Evolutionary conservation across 2,888 invertebrate genomes (phyloP), one percentile per base, ranked within the genome.

Genomic region (Lobophora halterata): DNA sequence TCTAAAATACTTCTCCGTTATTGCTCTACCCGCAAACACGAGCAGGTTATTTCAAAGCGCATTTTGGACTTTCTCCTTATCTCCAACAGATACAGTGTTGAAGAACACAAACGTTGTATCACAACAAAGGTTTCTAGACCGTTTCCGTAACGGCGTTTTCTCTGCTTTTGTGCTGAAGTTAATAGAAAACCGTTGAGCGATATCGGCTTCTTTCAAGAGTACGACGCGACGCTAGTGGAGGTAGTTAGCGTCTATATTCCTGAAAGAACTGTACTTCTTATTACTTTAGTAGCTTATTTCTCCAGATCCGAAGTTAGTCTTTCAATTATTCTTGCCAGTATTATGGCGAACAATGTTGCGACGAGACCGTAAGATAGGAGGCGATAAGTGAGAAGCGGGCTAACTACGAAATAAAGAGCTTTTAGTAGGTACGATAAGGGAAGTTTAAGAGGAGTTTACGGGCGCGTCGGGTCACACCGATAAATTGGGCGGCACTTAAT

Each of bases 401-500:
- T 80, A 85, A 85, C 82, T 82, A 85, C 81, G 75, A 85, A 83
- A 85, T 86, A 86, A 83, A 82, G 86, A 82, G 81, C 74, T 65
- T 74, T 79, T 76, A 83, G 79, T 81, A 74, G 70, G 71, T 75
- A 73, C 79, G 86, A 86, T 86, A 86, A 86, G 85, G 71, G 75
- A 82, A 85, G 73, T 85, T 86, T 80, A 79, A 79, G 81, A 77
- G 79, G 78, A 82, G 81, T 85, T 83, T 77, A 76, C 68, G 68
- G 71, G 78, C 68, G 73, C 75, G 50, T 41, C 50, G 82, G 85
- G 83, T 82, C 85, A 82, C 71, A 66, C 86, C 87, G 81, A 87
- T 87, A 87, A 86, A 87, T 87, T 83, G 86, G 85, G 80, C 80
- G 82, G 82, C 85, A 86, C 83, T 87, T 87, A 87, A 87, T 87